phyloP scores from a whole-genome alignment of 1,140 invertebrate genomes.

The Patella vulgata region DNA sequence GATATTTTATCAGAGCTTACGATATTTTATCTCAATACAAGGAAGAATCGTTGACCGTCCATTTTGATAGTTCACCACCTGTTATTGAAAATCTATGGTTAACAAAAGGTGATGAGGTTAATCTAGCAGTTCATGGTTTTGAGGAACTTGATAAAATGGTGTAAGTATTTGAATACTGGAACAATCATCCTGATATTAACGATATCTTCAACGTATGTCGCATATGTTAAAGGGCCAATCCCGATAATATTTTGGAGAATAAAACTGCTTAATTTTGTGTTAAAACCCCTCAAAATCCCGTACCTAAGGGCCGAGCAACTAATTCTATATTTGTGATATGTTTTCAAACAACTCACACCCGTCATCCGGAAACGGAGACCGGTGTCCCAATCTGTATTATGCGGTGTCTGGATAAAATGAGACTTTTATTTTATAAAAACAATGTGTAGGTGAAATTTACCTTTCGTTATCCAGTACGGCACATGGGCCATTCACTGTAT shows the following conservation, averaged over 20 bases:
- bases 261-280: too few species aligned
- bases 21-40: conserved; percentile 18
- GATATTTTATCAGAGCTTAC: conserved; percentile 18
- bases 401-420: too few species aligned
- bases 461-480: too few species aligned
- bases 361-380: too few species aligned
- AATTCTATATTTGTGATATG: background rate
- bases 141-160: conserved; percentile 36
- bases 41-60: conserved; percentile 26
- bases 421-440: too few species aligned
- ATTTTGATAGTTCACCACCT: conserved; percentile 37
- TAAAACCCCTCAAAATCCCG: too few species aligned
- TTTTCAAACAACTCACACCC: too few species aligned
- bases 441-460: too few species aligned
- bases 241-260: background rate
- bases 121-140: conserved; percentile 25
- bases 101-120: conserved; percentile 25
- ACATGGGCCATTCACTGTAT: too few species aligned
- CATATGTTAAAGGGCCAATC: background rate
- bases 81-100: conserved; percentile 39
- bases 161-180: conserved; percentile 15
- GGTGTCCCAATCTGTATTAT: too few species aligned
- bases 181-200: too few species aligned
- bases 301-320: too few species aligned
- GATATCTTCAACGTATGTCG: background rate